Evolutionary conservation across 2,797 vertebrate species (phyloP).

Genomic region (Notamacropus eugenii): DNA sequence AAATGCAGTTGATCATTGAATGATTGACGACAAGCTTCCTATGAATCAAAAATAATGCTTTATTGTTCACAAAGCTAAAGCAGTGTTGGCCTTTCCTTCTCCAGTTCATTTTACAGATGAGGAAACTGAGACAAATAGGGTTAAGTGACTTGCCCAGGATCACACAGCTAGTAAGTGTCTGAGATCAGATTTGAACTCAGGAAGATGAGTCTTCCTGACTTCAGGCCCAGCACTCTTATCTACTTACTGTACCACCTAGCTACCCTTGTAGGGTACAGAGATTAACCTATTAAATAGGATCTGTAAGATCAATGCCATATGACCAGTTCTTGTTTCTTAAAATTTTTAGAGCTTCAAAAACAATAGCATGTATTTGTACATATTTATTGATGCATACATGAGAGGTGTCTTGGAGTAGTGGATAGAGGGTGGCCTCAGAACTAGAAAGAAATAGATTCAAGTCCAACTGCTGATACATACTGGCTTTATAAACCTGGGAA

Average conservation of each 20-base stretch:
- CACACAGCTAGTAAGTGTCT: no score
- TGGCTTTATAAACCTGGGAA: background rate
- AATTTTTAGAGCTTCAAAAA: background rate
- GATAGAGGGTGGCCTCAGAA: background rate
- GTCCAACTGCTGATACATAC: background rate
- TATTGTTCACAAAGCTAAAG: background rate
- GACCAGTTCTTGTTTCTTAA: background rate
- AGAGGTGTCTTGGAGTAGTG: background rate
- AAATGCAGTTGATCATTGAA: background rate
- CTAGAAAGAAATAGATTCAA: background rate
- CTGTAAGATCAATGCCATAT: background rate
- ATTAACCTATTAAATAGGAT: background rate
- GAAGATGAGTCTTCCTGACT: no score
- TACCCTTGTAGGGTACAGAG: slow-evolving; percentile 1
- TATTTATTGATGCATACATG: background rate
- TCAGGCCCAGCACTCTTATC: no score
- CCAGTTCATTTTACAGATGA: no score
- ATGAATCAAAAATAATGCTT: background rate
- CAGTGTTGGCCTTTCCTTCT: background rate
- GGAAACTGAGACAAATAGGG: no score
- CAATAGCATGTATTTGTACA: background rate
- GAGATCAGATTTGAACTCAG: no score
- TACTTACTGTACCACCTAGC: no score
- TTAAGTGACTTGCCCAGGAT: no score
- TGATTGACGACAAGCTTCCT: background rate